Percentiles rank a stretch among this genome's conserved stretches.
Conservation (phyloP, 2,797 vertebrate genomes). For the Gila robusta region DNA sequence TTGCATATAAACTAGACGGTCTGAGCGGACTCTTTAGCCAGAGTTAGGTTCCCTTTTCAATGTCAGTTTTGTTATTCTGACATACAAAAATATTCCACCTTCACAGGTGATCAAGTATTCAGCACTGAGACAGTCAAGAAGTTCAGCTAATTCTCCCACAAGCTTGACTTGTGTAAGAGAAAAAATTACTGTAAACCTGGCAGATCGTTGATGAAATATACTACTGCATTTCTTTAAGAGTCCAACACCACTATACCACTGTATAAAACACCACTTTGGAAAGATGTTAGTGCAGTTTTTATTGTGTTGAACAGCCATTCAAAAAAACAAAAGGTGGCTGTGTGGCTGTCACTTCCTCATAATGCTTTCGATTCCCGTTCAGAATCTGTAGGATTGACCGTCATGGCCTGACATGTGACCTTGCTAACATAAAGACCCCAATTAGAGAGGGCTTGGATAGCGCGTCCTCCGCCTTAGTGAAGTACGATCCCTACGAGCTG, state of each 20-base stretch:
- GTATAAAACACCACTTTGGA: conserved; percentile 25
- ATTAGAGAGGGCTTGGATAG: background rate
- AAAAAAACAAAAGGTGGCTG: conserved; percentile 44
- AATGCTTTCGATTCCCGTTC: conserved; percentile 60
- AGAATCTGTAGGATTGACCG: conserved; percentile 38
- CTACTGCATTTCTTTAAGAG: conserved; percentile 2
- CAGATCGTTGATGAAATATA: conserved; percentile 7
- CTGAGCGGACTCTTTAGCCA: background rate
- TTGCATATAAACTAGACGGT: conserved; percentile 44
- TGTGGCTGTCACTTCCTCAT: conserved; percentile 45
- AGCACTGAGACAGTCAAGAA: conserved; percentile 28
- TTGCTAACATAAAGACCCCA: conserved; percentile 22
- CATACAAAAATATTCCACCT: background rate
- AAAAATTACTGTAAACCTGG: conserved; percentile 30
- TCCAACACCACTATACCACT: conserved; percentile 13
- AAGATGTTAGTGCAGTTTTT: conserved; percentile 62
- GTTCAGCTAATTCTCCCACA: background rate
- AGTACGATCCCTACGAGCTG: background rate
- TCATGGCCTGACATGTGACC: conserved; percentile 15
- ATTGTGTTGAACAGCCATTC: conserved; percentile 40
- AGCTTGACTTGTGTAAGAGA: conserved; percentile 13
- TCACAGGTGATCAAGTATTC: conserved; percentile 33
- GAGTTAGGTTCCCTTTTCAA: conserved; percentile 66
- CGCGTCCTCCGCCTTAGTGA: background rate
- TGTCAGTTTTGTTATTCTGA: conserved; percentile 49